Percentiles rank a stretch among this genome's conserved stretches.
Conservation (phyloP, 2,797 vertebrate species). For the Hephaestus fuliginosus region DNA sequence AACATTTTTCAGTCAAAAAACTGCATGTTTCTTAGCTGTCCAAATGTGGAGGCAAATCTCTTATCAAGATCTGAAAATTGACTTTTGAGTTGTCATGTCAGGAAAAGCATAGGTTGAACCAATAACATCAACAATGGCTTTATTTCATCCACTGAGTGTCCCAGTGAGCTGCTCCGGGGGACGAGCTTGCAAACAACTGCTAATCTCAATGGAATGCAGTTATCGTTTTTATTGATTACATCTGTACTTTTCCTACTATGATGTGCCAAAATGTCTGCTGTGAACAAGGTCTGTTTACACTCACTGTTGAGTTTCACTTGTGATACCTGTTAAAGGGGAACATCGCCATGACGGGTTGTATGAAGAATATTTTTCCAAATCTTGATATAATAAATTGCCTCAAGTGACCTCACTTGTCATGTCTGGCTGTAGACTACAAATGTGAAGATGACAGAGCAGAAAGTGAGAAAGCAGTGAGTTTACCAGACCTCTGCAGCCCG, state of each 20-base stretch:
- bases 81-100: neutral
- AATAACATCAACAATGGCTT: neutral
- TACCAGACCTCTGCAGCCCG: too few species aligned
- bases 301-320: neutral
- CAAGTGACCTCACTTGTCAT: neutral
- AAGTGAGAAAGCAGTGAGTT: neutral
- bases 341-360: too few species aligned
- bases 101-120: neutral
- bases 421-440: neutral
- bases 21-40: neutral
- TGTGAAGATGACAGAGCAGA: neutral
- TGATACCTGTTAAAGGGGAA: neutral
- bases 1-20: neutral
- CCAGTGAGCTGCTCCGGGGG: neutral
- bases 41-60: neutral
- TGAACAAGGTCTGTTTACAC: neutral
- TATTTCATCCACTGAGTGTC: neutral
- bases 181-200: neutral
- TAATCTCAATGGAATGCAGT: neutral
- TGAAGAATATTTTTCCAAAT: too few species aligned
- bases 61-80: neutral
- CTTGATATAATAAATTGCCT: too few species aligned
- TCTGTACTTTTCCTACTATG: neutral
- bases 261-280: neutral
- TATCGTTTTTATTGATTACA: slow-evolving; percentile 2